These are phyloP conservation scores for Autographa gamma DNA, from an alignment of 2,888 invertebrate genomes.

Conservation along the genomic window DNA sequence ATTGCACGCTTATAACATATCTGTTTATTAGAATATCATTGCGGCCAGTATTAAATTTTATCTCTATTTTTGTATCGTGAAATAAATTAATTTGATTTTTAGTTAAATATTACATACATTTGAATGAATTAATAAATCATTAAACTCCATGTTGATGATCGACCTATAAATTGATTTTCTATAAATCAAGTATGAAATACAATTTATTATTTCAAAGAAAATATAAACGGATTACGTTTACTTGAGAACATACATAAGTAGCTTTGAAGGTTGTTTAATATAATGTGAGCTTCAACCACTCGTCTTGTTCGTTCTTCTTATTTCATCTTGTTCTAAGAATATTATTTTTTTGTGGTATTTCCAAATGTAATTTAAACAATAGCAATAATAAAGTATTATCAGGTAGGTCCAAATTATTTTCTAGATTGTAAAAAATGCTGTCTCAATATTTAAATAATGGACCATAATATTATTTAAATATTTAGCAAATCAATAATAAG, in stretches of 20 bases:
- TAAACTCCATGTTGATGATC: background rate
- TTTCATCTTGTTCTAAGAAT: conserved; percentile 4
- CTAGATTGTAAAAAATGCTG: no score
- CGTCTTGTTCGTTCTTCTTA: background rate
- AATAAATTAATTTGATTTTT: no score
- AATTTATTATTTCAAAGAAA: conserved; percentile 38
- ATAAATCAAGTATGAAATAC: conserved; percentile 21
- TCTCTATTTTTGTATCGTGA: no score
- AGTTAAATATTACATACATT: background rate
- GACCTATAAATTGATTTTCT: background rate
- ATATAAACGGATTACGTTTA: conserved; percentile 28
- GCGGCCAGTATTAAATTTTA: no score
- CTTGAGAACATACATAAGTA: conserved; percentile 24
- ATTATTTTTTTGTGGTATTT: background rate
- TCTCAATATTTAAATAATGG: no score
- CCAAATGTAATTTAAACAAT: background rate
- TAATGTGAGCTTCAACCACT: conserved; percentile 9
- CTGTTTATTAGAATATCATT: no score
- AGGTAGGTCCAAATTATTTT: background rate
- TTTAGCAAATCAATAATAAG: no score
- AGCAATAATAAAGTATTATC: background rate
- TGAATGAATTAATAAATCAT: background rate
- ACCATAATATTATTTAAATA: no score
- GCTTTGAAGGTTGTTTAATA: conserved; percentile 19
- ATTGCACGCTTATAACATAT: no score